Evolutionary conservation across 2,888 invertebrate species (phyloP), one percentile per base, ranked within the genome.

Genomic region (Clepsis dumicolana): DNA sequence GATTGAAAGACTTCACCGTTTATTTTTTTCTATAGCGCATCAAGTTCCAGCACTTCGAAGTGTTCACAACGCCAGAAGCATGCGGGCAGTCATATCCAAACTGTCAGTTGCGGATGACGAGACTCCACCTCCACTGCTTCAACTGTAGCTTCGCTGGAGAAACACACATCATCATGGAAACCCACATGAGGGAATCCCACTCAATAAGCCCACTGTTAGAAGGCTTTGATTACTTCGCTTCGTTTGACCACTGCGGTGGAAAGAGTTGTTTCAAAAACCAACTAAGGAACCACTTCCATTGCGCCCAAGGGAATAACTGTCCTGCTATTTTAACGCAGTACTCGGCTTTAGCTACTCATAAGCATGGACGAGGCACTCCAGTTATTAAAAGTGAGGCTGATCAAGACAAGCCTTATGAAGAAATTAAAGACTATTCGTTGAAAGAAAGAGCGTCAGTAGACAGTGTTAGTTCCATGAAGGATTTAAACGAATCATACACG

Each of bases 121-220:
- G 95, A 72, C 94, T 96, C 56, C 98, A 98, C 85, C 97, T 96
- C 80, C 98, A 98, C 84, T 98, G 98, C 90, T 96, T 96, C 52
- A 96, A 97, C 76, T 98, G 98, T 83, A 96, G 97, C 81, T 98
- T 97, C 79, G 96, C 97, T 10, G 96, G 97, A 0, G 97, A 97
- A 82, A 95, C 96, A 57, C 96, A 97, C 68, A 96, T 96, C 71
- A 95, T 96, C 41, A 94, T 98, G 77, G 95, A 97, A 70, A 95
- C 96, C 77, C 98, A 98, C 82, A 96, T 97, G 86, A 95, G 97
- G 79, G 98, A 98, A 85, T 97, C 97, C 78, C 98, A 98, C 86
- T 96, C 96, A 72, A 95, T 97, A 75, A 95, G 96, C 52, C 97
- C 96, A 75, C 96, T 98, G 64, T 89, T 97, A 41, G 97, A 98